These are phyloP conservation scores for Corythaeola cristata DNA, from an alignment of 2,113 vertebrate genomes.

Conservation along the genomic window DNA sequence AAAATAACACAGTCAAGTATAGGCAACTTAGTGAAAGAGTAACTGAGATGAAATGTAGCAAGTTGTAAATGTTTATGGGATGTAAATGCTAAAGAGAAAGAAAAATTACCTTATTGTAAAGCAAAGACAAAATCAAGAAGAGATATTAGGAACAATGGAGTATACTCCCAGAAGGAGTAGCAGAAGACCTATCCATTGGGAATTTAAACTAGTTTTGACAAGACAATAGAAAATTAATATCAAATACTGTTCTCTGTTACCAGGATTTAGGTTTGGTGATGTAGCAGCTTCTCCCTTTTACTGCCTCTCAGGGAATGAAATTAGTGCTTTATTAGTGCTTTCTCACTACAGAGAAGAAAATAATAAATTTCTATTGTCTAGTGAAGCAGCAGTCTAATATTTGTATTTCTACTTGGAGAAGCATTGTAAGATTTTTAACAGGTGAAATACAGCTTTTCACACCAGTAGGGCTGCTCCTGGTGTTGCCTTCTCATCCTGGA, in stretches of 20 bases:
- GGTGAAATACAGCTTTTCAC: background rate
- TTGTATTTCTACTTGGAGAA: conserved; percentile 43
- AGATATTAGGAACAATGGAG: background rate
- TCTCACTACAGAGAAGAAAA: background rate
- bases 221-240: background rate
- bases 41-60: background rate
- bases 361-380: background rate
- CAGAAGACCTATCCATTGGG: background rate
- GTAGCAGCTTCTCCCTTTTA: background rate
- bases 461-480: background rate
- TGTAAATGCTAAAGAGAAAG: background rate
- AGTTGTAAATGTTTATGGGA: background rate
- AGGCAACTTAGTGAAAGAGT: background rate
- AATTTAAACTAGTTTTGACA: background rate
- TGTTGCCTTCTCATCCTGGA: background rate
- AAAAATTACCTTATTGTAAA: background rate
- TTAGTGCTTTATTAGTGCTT: background rate
- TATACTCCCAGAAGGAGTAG: background rate
- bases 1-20: background rate
- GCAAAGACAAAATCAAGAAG: background rate
- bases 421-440: background rate
- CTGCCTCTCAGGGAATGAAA: background rate
- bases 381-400: conserved; percentile 6
- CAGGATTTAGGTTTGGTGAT: background rate
- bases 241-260: background rate